Percentiles rank a stretch among this genome's conserved stretches.
Evolutionary conservation across 2,797 vertebrate genomes (phyloP).

Genomic region (Heliangelus exortis): DNA sequence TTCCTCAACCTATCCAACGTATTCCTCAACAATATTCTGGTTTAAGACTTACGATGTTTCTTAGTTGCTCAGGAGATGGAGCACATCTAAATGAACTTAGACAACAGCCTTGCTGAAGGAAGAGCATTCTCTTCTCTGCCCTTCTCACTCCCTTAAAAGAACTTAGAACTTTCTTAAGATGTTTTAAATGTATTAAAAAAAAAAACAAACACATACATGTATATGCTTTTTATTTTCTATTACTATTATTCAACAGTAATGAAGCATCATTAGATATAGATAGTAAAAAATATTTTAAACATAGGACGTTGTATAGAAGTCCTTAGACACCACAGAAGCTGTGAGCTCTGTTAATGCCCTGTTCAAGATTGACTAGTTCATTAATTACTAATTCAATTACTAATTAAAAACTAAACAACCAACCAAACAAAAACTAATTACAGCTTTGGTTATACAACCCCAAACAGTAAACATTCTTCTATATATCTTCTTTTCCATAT

Average conservation of each 20-base stretch:
- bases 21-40: not conserved
- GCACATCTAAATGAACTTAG: not conserved
- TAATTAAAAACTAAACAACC: too few relatives aligned
- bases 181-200: not conserved
- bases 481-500: not conserved
- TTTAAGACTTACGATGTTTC: not conserved
- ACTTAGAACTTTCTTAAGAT: not conserved
- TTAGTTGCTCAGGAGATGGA: not conserved
- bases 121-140: not conserved
- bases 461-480: not conserved
- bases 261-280: not conserved
- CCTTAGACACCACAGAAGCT: not conserved
- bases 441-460: not conserved
- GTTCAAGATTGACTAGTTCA: not conserved
- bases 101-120: not conserved
- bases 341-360: not conserved
- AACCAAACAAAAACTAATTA: not conserved
- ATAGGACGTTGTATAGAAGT: not conserved
- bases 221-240: not conserved
- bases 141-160: not conserved
- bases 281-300: not conserved
- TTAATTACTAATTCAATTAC: not conserved
- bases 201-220: not conserved
- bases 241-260: not conserved
- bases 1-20: too few relatives aligned